Conservation (phyloP, 64 coral and sea anemone genomes). For the Catalaphyllia jardinei region DNA sequence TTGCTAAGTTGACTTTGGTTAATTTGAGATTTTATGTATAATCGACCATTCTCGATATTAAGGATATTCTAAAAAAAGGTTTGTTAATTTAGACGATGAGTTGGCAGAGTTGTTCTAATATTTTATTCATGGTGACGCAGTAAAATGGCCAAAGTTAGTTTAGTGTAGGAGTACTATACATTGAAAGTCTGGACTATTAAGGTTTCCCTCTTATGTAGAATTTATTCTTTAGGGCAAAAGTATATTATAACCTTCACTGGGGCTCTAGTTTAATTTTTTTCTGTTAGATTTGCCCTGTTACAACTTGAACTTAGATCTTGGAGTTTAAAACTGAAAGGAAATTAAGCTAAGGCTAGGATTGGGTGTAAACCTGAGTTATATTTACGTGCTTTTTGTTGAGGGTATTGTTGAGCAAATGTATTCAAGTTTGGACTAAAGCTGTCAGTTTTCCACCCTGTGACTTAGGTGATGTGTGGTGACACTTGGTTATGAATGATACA, state of each 20-base stretch:
- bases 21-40: not conserved
- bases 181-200: not conserved
- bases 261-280: no score
- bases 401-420: no score
- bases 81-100: not conserved
- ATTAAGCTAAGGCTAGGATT: no score
- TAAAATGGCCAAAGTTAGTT: not conserved
- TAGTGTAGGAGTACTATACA: not conserved
- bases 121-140: slow-evolving; percentile 28
- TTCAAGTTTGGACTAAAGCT: slow-evolving; percentile 29
- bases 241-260: not conserved
- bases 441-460: slow-evolving; percentile 28
- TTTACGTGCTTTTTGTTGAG: no score
- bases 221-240: not conserved
- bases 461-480: slow-evolving; percentile 39
- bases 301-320: no score
- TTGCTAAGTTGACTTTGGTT: not conserved
- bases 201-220: not conserved
- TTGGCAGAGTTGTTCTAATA: slow-evolving; percentile 4
- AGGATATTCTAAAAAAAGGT: not conserved
- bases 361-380: no score
- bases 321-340: no score
- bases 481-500: slow-evolving; percentile 40
- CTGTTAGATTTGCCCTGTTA: no score
- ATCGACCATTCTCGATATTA: not conserved